Base-by-base conservation (phyloP, 2,113 vertebrate species). In the Brachypteracias leptosomus region DNA sequence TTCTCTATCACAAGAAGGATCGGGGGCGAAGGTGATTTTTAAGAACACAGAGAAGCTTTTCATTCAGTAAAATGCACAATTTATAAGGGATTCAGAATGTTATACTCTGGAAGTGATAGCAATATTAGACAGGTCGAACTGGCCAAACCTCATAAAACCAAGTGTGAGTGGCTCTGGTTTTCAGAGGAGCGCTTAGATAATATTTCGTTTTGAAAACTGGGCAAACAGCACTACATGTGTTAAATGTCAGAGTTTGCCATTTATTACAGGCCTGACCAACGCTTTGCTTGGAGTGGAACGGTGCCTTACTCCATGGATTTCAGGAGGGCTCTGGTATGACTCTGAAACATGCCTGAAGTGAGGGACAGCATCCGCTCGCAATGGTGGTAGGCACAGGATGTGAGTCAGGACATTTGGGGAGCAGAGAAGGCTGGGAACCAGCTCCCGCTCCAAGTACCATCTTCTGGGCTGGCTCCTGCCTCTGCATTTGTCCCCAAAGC, bases 21-120 rank as follows among this genome's bases (percentile, higher is more conserved):
- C 21, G 15, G 13, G 4, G 5, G 2, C 4, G 61, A 13, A 6
- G 6, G 2, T 4, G 58, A 26, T 66, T 90, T 89, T 95, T 83
- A 92, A 96, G 68, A n/a, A 49, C 61, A 95, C 70, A 96, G 93
- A 97, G 95, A 78, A 96, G 63, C 72, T 88, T 95, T 93, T 94
- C 52, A 78, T 92, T 88, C 76, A 54, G 62, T 47, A 57, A 52
- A 55, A 36, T 17, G 15, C 25, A 81, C 12, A 61, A 9, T 78
- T 86, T 85, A 20, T 66, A 78, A 36, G n/a, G 24, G 33, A 38
- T 66, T 68, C 57, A 61, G 42, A 51, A 65, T 67, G 68, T 36
- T 68, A 18, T 52, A 40, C 25, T 80, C 65, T 93, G 75, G 79
- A 90, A 88, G 79, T 13, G 54, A 86, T 73, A 85, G 61, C 88